phyloP scores from a whole-genome alignment of 2,888 invertebrate genomes.

The Eueremaeus valkanovi region DNA sequence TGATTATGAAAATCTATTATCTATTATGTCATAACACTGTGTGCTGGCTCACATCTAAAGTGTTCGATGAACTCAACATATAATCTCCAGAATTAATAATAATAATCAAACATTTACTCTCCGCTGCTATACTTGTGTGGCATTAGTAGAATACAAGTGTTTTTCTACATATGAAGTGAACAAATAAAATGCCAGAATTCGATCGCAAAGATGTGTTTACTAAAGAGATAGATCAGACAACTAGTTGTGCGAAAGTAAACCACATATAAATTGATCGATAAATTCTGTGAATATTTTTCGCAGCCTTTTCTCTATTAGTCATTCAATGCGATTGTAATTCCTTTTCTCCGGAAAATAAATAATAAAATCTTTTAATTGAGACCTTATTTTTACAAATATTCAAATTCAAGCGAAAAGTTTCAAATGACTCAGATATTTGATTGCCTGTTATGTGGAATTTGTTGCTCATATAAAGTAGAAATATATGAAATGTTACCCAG shows the following conservation, averaged over 20 bases:
- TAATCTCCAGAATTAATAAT: background rate
- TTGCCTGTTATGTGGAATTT: too few species aligned
- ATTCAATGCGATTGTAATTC: background rate
- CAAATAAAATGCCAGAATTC: background rate
- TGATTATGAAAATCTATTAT: too few species aligned
- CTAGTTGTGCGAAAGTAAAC: background rate
- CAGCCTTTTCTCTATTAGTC: background rate
- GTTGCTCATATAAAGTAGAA: too few species aligned
- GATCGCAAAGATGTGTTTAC: background rate
- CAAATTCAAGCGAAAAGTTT: too few species aligned
- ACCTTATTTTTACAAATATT: too few species aligned
- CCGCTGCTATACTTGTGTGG: background rate
- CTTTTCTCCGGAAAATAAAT: too few species aligned
- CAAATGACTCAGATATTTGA: too few species aligned
- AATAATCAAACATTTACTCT: constrained; percentile 8
- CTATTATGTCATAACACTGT: too few species aligned
- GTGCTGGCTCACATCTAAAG: background rate
- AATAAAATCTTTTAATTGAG: too few species aligned
- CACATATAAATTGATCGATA: background rate
- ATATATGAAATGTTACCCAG: too few species aligned
- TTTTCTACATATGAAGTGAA: background rate
- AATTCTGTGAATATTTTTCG: constrained; percentile 1
- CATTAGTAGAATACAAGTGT: background rate
- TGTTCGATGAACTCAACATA: background rate
- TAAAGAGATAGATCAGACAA: background rate